A percentile compares a stretch with the other conserved stretches of the same genome.
Conservation (phyloP, 2,797 vertebrate species). For the Parotocinclus haroldoi region DNA sequence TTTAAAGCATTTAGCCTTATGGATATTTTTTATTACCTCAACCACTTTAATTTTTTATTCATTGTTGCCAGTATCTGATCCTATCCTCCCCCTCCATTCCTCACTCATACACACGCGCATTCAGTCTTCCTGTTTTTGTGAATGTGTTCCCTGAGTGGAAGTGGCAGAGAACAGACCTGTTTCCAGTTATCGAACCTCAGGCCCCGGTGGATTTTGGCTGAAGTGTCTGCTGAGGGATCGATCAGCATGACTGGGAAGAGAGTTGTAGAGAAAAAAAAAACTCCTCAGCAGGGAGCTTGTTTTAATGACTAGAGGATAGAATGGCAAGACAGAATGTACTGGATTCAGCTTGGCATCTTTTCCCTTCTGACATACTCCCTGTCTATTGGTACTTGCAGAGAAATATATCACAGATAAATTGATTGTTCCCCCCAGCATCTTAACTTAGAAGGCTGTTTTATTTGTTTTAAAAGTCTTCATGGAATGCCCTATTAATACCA, state of each 20-base stretch:
- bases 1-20: slow-evolving; percentile 10
- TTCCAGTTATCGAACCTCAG: slow-evolving; percentile 39
- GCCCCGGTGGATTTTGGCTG: slow-evolving; percentile 33
- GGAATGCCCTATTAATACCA: too few species aligned
- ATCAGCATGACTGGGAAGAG: slow-evolving; percentile 30
- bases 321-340: slow-evolving; percentile 9
- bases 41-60: neutral
- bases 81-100: neutral
- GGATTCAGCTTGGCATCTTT: slow-evolving; percentile 41
- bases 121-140: slow-evolving; percentile 17
- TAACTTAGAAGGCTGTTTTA: too few species aligned
- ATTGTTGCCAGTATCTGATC: neutral
- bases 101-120: slow-evolving; percentile 2
- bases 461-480: too few species aligned
- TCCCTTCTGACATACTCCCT: slow-evolving; percentile 12
- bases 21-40: slow-evolving; percentile 5
- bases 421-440: too few species aligned
- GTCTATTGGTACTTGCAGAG: slow-evolving; percentile 17
- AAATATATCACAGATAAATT: slow-evolving; percentile 20
- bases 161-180: slow-evolving; percentile 8
- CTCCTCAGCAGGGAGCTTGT: slow-evolving; percentile 2
- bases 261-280: slow-evolving; percentile 10
- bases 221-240: slow-evolving; percentile 32
- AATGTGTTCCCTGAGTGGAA: slow-evolving; percentile 15
- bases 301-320: slow-evolving; percentile 31